Conservation (phyloP, 2,888 invertebrate species). For the Phorcus lineatus region DNA sequence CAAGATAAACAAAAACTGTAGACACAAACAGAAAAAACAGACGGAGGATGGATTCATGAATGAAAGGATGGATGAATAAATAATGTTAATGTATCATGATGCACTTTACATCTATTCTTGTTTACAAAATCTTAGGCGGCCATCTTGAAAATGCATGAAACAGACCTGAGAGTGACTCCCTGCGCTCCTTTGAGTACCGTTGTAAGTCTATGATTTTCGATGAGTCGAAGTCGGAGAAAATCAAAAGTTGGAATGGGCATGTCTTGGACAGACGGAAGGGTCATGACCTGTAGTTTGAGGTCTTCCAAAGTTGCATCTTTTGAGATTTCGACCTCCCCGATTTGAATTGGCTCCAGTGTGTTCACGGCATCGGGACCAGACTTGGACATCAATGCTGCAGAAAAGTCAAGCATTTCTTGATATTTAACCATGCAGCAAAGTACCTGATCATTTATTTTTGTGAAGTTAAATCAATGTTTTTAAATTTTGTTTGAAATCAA, state of each 20-base stretch:
- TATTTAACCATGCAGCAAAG: background rate
- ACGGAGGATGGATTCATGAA: too few species aligned
- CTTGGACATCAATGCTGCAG: background rate
- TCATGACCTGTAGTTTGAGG: conserved; percentile 65
- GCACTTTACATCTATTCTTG: too few species aligned
- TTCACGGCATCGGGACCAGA: too few species aligned
- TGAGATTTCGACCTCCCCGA: conserved; percentile 70
- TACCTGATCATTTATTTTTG: background rate
- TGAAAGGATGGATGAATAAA: too few species aligned
- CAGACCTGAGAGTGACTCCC: conserved; percentile 62
- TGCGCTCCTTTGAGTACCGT: conserved; percentile 55
- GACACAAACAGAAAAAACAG: too few species aligned
- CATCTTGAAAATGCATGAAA: conserved; percentile 2
- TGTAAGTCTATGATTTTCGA: conserved; percentile 50
- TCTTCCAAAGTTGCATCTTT: conserved; percentile 67
- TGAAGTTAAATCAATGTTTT: background rate
- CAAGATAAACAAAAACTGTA: too few species aligned
- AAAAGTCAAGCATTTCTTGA: background rate
- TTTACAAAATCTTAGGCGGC: too few species aligned
- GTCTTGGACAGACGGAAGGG: conserved; percentile 50
- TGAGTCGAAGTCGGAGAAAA: conserved; percentile 61
- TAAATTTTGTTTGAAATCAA: too few species aligned
- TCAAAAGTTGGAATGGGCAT: conserved; percentile 50
- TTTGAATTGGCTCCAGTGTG: background rate
- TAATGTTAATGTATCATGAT: too few species aligned